Base-by-base conservation (phyloP, 2,888 invertebrate genomes). In the Trachelus troglodyta region DNA sequence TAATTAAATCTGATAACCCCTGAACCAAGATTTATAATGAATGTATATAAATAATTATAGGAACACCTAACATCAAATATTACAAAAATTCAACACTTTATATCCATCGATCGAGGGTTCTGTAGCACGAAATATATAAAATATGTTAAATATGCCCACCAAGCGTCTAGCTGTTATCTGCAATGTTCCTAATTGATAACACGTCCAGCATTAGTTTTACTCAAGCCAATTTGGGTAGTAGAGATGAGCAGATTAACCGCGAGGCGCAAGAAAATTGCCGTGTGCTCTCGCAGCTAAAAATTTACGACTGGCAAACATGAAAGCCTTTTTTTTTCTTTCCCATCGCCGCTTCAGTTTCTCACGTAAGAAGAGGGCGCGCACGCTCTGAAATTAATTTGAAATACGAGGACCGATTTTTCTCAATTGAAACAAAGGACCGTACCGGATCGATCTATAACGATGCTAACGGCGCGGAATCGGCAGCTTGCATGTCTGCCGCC, bases 181-280 rank as follows among this genome's bases (percentile, higher is more conserved):
- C 80, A 80, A 81, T 76, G 77, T 79, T 80, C 81, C 84, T 88
- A 89, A 89, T 89, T 89, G 89, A 89, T 89, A 89, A 89, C 87
- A 84, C 86, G 86, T 83, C 82, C 79, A 79, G 88, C 88, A 88
- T 89, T 88, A 88, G 87, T 84, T 83, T 84, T 82, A 84, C 85
- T 82, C 83, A 77, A 80, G 82, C 87, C 87, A 89, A 89, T 89
- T 89, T 88, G 86, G 86, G 84, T 85, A 85, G 86, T 85, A 82
- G 56, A 85, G 87, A 85, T 87, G 84, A 84, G 83, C 83, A 84
- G 87, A 88, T 88, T 87, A 88, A 85, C 82, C 83, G 80, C 83
- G 81, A 83, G 82, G 84, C 79, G 81, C 83, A 83, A 86, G 85
- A 83, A 87, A 87, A 86, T 86, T 84, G 81, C 81, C 86, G 85